Evolutionary conservation across 2,888 invertebrate species (phyloP).

Genomic region (Orthonychiurus folsomi): DNA sequence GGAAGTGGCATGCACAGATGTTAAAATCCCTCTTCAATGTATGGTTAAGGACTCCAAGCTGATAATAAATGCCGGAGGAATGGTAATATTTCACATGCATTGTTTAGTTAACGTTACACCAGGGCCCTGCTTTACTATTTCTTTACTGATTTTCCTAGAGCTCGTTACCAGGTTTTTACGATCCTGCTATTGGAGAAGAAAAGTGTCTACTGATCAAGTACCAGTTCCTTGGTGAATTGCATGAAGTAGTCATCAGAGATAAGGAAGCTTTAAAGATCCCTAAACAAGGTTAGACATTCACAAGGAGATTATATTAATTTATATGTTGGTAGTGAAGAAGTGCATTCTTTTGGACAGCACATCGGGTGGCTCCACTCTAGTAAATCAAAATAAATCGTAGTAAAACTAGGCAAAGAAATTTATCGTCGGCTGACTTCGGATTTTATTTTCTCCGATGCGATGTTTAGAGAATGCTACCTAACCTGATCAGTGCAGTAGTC

Average conservation of each 20-base stretch:
- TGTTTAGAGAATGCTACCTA: no score
- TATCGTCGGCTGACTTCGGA: no score
- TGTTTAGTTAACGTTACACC: neutral
- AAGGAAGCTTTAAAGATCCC: conserved; percentile 71
- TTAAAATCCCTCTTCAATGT: conserved; percentile 89
- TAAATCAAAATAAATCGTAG: no score
- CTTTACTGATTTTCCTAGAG: neutral
- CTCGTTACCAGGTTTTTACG: conserved; percentile 83
- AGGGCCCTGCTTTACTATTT: neutral
- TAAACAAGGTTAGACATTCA: conserved; percentile 51
- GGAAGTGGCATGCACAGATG: conserved; percentile 65
- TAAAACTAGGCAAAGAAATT: no score
- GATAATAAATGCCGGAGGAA: conserved; percentile 70
- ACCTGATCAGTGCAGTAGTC: no score
- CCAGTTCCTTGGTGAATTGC: conserved; percentile 67
- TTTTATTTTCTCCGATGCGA: no score
- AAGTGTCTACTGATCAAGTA: conserved; percentile 81
- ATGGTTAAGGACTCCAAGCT: conserved; percentile 85
- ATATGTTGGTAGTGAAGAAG: no score
- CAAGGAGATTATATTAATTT: conserved; percentile 5
- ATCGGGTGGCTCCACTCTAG: conserved; percentile 42
- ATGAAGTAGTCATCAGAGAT: conserved; percentile 70
- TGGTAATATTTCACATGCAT: conserved; percentile 57
- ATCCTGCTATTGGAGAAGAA: conserved; percentile 86
- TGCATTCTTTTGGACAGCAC: conserved; percentile 44